phyloP scores from a whole-genome alignment of 2,797 vertebrate species.

The Pelochelys cantorii region DNA sequence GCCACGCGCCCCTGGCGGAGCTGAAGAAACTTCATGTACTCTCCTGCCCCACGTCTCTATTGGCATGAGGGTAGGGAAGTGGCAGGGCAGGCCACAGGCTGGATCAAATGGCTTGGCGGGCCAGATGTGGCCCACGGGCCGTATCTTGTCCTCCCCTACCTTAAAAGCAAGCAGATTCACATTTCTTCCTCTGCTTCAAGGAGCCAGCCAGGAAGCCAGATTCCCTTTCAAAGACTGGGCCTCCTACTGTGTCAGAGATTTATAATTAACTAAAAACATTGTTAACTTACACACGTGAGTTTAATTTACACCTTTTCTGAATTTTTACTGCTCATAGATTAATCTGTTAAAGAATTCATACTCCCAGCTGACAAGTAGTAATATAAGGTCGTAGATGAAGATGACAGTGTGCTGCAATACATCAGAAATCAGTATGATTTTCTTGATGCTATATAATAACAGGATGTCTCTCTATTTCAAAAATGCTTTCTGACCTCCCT shows the following conservation, averaged over 20 bases:
- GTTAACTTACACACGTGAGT: background rate
- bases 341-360: background rate
- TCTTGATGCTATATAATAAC: background rate
- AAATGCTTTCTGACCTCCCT: background rate
- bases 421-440: background rate
- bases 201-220: background rate
- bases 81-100: too few relatives aligned
- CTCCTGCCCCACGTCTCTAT: too few relatives aligned
- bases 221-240: background rate
- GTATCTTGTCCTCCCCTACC: too few relatives aligned
- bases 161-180: background rate
- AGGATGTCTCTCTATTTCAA: background rate
- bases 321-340: background rate
- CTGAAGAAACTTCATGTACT: too few relatives aligned
- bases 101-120: too few relatives aligned
- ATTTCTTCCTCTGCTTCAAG: background rate
- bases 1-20: too few relatives aligned
- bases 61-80: too few relatives aligned
- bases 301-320: background rate
- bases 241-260: background rate
- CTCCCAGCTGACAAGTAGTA: background rate
- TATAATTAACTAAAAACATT: background rate
- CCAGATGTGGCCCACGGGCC: too few relatives aligned
- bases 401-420: background rate
- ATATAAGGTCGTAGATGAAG: background rate